Percentiles rank a stretch among this genome's conserved stretches.
Conservation (phyloP, 2,888 invertebrate species). For the Malthinus seriepunctatus region DNA sequence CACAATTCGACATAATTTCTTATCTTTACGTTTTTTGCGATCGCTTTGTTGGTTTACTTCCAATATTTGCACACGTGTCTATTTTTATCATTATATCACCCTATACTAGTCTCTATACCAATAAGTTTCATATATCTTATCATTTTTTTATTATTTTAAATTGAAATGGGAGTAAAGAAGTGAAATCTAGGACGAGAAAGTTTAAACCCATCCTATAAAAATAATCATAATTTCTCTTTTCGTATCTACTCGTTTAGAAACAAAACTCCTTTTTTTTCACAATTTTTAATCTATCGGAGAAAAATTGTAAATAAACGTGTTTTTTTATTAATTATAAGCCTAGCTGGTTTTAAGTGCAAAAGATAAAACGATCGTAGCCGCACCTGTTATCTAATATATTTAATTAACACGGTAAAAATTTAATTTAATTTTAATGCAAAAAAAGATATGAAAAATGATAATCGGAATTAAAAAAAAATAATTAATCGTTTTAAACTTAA, state of each 20-base stretch:
- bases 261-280: no score
- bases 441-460: no score
- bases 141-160: background rate
- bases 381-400: no score
- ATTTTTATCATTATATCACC: conserved; percentile 10
- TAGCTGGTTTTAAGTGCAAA: no score
- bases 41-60: conserved; percentile 13
- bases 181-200: conserved; percentile 3
- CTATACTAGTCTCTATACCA: background rate
- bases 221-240: conserved; percentile 5
- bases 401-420: no score
- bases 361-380: no score
- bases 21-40: conserved; percentile 14
- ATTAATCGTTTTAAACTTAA: no score
- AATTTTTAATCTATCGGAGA: no score
- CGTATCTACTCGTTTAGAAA: background rate
- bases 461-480: no score
- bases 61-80: conserved; percentile 27
- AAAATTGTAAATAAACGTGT: no score
- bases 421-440: no score
- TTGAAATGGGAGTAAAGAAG: background rate
- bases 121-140: conserved; percentile 5
- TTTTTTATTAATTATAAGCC: no score
- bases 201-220: background rate
- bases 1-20: conserved; percentile 15